Base-by-base conservation (phyloP, 2,113 vertebrate genomes). In the Martes martes region DNA sequence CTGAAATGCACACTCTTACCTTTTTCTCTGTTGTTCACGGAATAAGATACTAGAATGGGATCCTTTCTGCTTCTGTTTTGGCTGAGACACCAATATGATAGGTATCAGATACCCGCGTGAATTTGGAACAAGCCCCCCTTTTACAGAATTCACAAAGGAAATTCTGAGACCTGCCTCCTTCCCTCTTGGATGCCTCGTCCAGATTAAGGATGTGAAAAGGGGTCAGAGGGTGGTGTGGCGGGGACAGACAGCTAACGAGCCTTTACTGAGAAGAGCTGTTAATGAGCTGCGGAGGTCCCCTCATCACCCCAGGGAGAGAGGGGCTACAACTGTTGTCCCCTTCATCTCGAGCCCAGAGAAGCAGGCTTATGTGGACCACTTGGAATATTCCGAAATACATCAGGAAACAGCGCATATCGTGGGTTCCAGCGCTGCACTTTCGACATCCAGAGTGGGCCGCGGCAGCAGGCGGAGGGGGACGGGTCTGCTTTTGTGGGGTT, bases 111-210 rank as follows among this genome's bases (percentile, higher is more conserved):
- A 47, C 50, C 19, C 31, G 26, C 10, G 2, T 4, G 47, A 39
- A 36, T 23, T 21, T 31, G 81, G 87, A 92, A 57, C 81, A 88
- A 45, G 55, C 9, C 4, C 39, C 63, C 19, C 28, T 9, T 33
- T 33, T 2, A 55, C 57, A 36, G 91, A 92, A 78, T 39, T 90
- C 83, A 89, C 71, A 82, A 93, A 67, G 89, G n/a, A 71, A 24
- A 69, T 52, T 42, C 31, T 0, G 0, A 21, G 74, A 84, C 28
- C 82, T 57, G 47, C 55, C 42, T 59, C 55, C 63, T n/a, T 39
- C 80, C 28, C 10, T 24, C 81, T 26, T 24, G 1, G 36, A 78
- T 0, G 11, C 52, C 39, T 86, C 45, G 33, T n/a, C n/a, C 81
- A 87, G 45, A 55, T 94, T 28, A 73, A 83, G 47, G 45, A 21